Evolutionary conservation across 23 tunicate species (phyloP).

Genomic region (Ascidia mentula): DNA sequence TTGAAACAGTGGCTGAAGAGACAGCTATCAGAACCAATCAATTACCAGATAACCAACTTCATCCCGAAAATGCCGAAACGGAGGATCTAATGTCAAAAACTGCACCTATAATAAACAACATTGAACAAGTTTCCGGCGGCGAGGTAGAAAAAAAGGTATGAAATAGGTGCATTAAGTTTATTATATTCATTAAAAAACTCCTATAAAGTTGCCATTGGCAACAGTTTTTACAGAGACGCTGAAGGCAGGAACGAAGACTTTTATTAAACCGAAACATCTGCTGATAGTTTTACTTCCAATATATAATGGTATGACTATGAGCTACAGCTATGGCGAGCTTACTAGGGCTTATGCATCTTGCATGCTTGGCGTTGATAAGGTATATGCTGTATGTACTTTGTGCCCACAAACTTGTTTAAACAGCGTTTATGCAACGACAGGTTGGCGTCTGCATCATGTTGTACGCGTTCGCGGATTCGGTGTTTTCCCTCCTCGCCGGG

Average conservation of each 20-base stretch:
- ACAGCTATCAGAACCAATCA: too few species aligned
- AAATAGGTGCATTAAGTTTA: too few species aligned
- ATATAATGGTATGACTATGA: constrained; percentile 52
- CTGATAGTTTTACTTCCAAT: constrained; percentile 47
- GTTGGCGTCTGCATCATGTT: neutral
- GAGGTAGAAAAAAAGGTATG: too few species aligned
- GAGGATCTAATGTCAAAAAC: too few species aligned
- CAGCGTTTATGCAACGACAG: too few species aligned
- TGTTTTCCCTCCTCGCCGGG: neutral
- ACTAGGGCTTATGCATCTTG: constrained; percentile 52
- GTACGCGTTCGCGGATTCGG: neutral
- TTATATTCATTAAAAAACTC: too few species aligned
- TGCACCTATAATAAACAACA: too few species aligned
- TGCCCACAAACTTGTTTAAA: too few species aligned
- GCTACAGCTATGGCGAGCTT: constrained; percentile 36
- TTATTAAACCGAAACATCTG: constrained; percentile 16
- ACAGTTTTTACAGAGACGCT: neutral
- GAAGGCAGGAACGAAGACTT: neutral
- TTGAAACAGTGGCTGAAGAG: too few species aligned
- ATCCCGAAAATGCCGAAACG: too few species aligned
- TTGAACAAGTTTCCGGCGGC: too few species aligned
- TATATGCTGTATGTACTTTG: neutral
- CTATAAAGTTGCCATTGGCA: neutral
- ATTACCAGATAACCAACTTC: too few species aligned
- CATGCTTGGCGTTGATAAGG: constrained; percentile 37